Evolutionary conservation across 2,888 invertebrate species (phyloP).

Genomic region (Thera obeliscata): DNA sequence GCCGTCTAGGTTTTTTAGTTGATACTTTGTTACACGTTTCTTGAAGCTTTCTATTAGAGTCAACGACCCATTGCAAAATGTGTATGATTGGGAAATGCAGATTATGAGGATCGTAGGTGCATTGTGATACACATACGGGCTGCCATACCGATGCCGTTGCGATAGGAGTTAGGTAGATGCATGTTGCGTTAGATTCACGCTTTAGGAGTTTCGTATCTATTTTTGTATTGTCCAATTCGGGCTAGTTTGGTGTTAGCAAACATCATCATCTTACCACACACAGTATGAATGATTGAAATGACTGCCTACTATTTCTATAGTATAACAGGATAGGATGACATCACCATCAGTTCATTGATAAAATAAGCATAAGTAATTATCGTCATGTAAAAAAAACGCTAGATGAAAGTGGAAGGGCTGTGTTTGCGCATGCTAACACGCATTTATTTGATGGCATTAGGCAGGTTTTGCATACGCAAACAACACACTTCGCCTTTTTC

Average conservation of each 20-base stretch:
- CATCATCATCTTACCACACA: neutral
- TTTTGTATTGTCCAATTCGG: slow-evolving; percentile 14
- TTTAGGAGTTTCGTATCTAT: slow-evolving; percentile 25
- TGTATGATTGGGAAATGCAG: slow-evolving; percentile 23
- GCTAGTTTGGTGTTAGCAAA: neutral
- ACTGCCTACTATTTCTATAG: too few relatives aligned
- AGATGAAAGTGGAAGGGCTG: too few relatives aligned
- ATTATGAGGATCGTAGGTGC: slow-evolving; percentile 24
- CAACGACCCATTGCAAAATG: slow-evolving; percentile 31
- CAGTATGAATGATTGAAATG: too few relatives aligned
- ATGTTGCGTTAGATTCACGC: slow-evolving; percentile 31
- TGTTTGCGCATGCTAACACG: too few relatives aligned
- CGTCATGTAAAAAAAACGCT: too few relatives aligned
- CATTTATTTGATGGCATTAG: too few relatives aligned
- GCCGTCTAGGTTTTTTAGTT: slow-evolving; percentile 26
- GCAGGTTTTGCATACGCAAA: too few relatives aligned
- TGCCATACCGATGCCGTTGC: slow-evolving; percentile 18
- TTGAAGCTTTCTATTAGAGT: slow-evolving; percentile 36
- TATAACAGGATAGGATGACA: too few relatives aligned
- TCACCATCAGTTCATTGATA: too few relatives aligned
- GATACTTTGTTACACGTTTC: slow-evolving; percentile 14
- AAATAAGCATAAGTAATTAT: too few relatives aligned
- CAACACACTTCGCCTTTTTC: too few relatives aligned
- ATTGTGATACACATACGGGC: slow-evolving; percentile 29
- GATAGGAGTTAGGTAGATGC: slow-evolving; percentile 21